Evolutionary conservation across 1,140 invertebrate genomes (phyloP).

Genomic region (Phenacoccus solenopsis): DNA sequence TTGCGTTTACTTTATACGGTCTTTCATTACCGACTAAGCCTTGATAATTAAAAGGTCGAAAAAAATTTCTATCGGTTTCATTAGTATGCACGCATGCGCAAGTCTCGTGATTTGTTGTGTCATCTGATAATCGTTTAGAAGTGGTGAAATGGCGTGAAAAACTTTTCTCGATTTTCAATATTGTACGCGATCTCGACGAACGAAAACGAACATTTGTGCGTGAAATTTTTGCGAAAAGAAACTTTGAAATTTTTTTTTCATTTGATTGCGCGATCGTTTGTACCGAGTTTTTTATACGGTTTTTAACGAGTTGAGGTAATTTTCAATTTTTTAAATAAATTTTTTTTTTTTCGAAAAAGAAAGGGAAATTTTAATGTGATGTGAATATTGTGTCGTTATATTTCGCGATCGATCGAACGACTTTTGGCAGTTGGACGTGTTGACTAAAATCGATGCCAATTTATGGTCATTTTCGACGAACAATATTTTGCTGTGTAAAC

Average conservation of each 20-base stretch:
- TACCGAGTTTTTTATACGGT: no score
- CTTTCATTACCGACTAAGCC: no score
- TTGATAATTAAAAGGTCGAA: not conserved
- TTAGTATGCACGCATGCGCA: not conserved
- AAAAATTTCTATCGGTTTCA: not conserved
- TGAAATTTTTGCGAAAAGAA: no score
- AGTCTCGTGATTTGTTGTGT: not conserved
- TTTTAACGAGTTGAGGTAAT: not conserved
- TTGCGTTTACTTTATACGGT: no score
- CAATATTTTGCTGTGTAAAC: not conserved
- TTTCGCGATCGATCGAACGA: no score
- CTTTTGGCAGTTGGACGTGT: no score
- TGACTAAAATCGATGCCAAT: no score
- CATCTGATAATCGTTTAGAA: not conserved
- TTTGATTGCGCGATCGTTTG: not conserved
- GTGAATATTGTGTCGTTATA: no score
- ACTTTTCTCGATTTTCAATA: not conserved
- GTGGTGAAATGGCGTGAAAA: not conserved
- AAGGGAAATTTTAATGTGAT: conserved; percentile 3
- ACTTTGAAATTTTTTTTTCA: not conserved
- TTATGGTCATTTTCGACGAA: not conserved
- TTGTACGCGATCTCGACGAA: no score
- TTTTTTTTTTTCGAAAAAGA: not conserved
- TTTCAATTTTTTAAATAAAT: not conserved
- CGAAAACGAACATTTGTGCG: no score